Evolutionary conservation across 2,113 vertebrate genomes (phyloP), one percentile per base, ranked within the genome.

Genomic region (Uria aalge): DNA sequence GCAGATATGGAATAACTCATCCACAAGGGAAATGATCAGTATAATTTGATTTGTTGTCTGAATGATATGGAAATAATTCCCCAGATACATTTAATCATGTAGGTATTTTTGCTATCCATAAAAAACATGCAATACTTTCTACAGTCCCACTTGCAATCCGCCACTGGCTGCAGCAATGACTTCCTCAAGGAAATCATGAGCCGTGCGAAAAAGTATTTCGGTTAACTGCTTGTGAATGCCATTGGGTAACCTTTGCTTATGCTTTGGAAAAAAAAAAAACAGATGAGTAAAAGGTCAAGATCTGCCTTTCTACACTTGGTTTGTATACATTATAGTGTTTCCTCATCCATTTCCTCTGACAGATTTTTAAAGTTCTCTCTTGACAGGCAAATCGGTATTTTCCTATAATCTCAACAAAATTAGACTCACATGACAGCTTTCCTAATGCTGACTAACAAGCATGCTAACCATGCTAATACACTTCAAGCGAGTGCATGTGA

Each of bases 371-470:
- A 90, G 76, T 66, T 94, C 63, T 60, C 68, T 81, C 86, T 92
- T 93, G 92, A 96, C 94, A 92, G 85, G 90, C 59, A 96, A 94
- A 94, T 90, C 15, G 0, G 62, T 92, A 94, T 96, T 97, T 96
- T 96, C 72, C 81, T 94, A 71, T 60, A 92, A 92, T 63, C 73
- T 92, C 88, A 88, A 41, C 75, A 82, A 92, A 96, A 95, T 96
- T 96, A 88, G 79, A 93, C 77, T 94, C 92, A 95, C 82, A 92
- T 92, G 96, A 94, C 85, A 95, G 82, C 67, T 90, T 30, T 67
- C 79, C 62, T 96, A 93, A 95, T 92, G 90, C 94, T 94, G 78
- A 85, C 68, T 96, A 96, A 95, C 85, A 96, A 88, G 90, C 90
- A 88, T 38, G 64, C 81, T 92, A 69, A 79, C 90, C 91, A 72